Percentiles rank a stretch among this genome's conserved stretches.
Conservation (phyloP, 2,888 invertebrate genomes). For the Minunthozetes semirufus region DNA sequence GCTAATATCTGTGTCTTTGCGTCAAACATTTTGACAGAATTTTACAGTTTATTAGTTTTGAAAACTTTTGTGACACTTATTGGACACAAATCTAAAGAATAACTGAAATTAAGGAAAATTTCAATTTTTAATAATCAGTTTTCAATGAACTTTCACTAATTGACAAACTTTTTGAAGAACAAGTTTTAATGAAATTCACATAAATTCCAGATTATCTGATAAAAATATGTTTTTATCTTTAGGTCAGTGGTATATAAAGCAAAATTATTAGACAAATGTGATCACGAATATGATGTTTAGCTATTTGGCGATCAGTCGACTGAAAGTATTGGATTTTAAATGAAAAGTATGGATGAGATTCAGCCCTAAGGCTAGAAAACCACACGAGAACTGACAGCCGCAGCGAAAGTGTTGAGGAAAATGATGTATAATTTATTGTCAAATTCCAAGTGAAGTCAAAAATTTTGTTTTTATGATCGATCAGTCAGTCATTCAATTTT, state of each 20-base stretch:
- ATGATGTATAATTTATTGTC: neutral
- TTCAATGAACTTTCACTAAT: neutral
- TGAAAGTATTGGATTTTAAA: neutral
- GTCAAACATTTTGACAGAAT: slow-evolving; percentile 1
- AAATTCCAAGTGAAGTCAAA: neutral
- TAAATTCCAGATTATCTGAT: no score
- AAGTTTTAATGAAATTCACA: neutral
- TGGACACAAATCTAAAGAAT: neutral
- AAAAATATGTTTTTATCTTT: neutral
- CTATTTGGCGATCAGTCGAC: neutral
- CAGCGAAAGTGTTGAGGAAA: neutral
- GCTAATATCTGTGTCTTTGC: slow-evolving; percentile 4
- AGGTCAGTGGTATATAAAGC: neutral
- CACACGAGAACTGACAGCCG: neutral
- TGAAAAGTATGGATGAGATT: no score
- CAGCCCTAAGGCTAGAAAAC: neutral
- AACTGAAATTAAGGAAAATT: neutral
- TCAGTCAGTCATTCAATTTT: neutral
- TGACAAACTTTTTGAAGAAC: neutral
- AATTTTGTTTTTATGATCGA: neutral
- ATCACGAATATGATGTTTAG: neutral
- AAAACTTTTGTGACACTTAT: neutral
- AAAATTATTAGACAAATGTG: neutral
- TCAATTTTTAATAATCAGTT: neutral
- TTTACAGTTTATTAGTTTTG: neutral